These are phyloP conservation scores for Acrobasis consociella DNA, from an alignment of 2,888 invertebrate genomes.

Conservation along the genomic window DNA sequence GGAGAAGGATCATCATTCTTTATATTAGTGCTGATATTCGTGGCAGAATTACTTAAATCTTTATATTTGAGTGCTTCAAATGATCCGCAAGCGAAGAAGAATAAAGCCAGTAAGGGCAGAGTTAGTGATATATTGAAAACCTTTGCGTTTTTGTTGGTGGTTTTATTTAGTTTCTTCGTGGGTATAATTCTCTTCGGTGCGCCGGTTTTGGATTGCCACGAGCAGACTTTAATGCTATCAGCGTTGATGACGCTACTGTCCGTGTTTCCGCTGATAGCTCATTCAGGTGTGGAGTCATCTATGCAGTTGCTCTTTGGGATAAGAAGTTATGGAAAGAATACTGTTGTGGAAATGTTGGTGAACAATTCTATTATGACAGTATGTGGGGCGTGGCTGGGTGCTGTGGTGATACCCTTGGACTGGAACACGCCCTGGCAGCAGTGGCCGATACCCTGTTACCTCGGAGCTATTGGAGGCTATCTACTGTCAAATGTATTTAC, in stretches of 20 bases:
- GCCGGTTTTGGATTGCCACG: slow-evolving; percentile 83
- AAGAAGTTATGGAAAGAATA: slow-evolving; percentile 73
- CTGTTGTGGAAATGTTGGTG: slow-evolving; percentile 81
- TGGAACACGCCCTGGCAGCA: slow-evolving; percentile 96
- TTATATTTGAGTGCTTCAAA: slow-evolving; percentile 62
- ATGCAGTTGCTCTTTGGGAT: slow-evolving; percentile 80
- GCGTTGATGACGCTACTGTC: slow-evolving; percentile 84
- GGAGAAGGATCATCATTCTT: slow-evolving; percentile 81
- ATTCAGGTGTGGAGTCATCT: slow-evolving; percentile 83
- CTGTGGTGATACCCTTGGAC: slow-evolving; percentile 93
- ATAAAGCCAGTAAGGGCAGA: slow-evolving; percentile 65
- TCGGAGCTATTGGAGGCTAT: slow-evolving; percentile 86
- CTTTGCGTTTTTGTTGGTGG: slow-evolving; percentile 64
- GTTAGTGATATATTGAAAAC: slow-evolving; percentile 79
- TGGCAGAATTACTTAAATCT: slow-evolving; percentile 82
- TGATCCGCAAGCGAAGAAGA: slow-evolving; percentile 61
- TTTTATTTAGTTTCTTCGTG: slow-evolving; percentile 80
- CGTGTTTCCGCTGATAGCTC: slow-evolving; percentile 84
- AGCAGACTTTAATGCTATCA: slow-evolving; percentile 87
- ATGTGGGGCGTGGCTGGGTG: slow-evolving; percentile 92
- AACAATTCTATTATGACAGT: slow-evolving; percentile 83
- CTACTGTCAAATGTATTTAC: slow-evolving; percentile 80
- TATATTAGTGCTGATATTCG: slow-evolving; percentile 65
- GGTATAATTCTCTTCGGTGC: slow-evolving; percentile 87
- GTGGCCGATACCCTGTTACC: slow-evolving; percentile 88